Evolutionary conservation across 2,113 vertebrate genomes (phyloP), one percentile per base, ranked within the genome.

Genomic region (Sclerurus mexicanus): DNA sequence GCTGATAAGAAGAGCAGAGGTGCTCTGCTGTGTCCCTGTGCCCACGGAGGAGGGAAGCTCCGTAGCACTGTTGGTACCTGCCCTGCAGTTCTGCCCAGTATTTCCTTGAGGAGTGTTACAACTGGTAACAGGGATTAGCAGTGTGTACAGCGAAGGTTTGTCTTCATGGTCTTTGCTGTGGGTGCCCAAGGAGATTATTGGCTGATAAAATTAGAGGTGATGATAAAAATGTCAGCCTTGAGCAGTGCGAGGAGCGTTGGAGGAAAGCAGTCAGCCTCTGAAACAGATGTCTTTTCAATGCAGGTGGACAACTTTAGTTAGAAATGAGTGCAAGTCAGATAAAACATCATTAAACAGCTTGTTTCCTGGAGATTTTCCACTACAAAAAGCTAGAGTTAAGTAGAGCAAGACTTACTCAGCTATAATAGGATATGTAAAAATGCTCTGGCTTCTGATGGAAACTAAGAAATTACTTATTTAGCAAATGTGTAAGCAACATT

Each of bases 361-460:
- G 93, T 95, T 96, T 91, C 95, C 72, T 96, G 94, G 96, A 96
- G 93, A 95, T 93, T 93, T 96, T 96, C 95, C 96, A 96, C 74
- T 86, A 90, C 95, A 93, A 85, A 95, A 96, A 91, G 24, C 69
- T 90, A 40, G 47, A 47, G 86, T 87, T 91, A 90, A 95, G 87
- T 96, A 92, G 73, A 96, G 63, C 93, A 89, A 72, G 81, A 81
- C 88, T 94, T 95, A 94, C 71, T 86, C 85, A 91, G 66, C 91
- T 96, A 76, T 95, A 96, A 96, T 91, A 96, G 90, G 95, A 67
- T 93, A 93, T 86, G 90, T 89, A 56, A 95, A 93, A 97, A 96
- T 87, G 73, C 92, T 93, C 62, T 80, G 63, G 33, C 92, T 96
- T 97, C 91, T 96, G 88, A 94, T 90, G 93, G 82, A 87, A 94